phyloP scores from a whole-genome alignment of 2,888 invertebrate species.

The Melipona bicolor region DNA sequence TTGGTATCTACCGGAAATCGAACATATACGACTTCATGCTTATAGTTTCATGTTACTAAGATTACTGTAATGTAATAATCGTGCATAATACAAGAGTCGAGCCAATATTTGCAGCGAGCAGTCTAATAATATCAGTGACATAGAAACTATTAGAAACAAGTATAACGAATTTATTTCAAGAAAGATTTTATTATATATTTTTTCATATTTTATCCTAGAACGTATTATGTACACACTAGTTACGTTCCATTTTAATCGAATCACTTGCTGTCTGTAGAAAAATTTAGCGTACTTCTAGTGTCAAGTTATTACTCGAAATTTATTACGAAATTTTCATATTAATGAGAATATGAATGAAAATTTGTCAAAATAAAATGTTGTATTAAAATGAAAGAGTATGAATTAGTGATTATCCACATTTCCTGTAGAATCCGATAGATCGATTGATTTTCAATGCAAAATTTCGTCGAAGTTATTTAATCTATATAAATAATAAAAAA shows the following conservation, averaged over 20 bases:
- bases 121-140: neutral
- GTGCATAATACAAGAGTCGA: neutral
- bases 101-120: neutral
- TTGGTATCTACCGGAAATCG: neutral
- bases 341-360: neutral
- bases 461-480: neutral
- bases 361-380: too few relatives aligned
- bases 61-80: slow-evolving; percentile 24
- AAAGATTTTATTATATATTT: neutral
- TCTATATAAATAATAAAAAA: neutral
- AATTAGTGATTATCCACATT: neutral
- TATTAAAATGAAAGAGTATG: neutral
- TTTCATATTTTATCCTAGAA: neutral
- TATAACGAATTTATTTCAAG: neutral
- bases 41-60: neutral
- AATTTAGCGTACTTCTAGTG: too few relatives aligned
- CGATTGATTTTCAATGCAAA: neutral
- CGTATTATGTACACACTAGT: neutral
- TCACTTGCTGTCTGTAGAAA: neutral
- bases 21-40: neutral
- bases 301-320: neutral
- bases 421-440: neutral
- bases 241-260: too few relatives aligned
- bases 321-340: neutral
- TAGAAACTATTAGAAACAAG: neutral